phyloP scores from a whole-genome alignment of 2,888 invertebrate species.

The Pristionchus maxplancki region DNA sequence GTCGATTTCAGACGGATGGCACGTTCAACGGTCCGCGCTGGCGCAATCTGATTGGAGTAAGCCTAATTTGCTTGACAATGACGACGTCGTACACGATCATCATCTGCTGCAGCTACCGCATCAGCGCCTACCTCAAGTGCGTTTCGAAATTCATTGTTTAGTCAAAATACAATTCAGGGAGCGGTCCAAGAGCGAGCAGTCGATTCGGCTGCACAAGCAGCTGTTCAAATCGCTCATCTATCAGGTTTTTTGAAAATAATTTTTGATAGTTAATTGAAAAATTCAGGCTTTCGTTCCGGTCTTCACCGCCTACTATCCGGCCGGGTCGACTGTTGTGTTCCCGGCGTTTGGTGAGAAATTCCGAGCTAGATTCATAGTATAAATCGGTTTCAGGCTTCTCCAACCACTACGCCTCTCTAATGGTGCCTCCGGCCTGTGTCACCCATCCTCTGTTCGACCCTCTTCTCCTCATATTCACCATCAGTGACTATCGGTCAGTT shows the following conservation, averaged over 20 bases:
- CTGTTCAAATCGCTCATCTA: neutral
- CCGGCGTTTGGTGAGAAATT: neutral
- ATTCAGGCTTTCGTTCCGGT: neutral
- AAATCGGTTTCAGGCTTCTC: neutral
- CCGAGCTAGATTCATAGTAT: too few relatives aligned
- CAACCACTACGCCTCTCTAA: neutral
- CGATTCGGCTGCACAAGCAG: slow-evolving; percentile 15
- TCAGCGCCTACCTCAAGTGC: neutral
- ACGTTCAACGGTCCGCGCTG: neutral
- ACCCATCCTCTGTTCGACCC: neutral
- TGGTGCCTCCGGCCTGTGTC: neutral
- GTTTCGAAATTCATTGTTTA: neutral
- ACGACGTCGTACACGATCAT: neutral
- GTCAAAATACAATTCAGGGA: neutral
- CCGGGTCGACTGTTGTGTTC: neutral
- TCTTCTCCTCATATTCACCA: neutral
- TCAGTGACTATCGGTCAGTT: neutral
- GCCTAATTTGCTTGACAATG: neutral
- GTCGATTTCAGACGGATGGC: neutral
- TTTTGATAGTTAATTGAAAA: too few relatives aligned
- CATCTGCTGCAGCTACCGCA: neutral
- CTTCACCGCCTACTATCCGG: neutral
- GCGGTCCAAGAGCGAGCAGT: neutral
- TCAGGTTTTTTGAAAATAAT: neutral
- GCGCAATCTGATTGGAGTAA: neutral